A percentile compares a stretch with the other conserved stretches of the same genome.
These are phyloP conservation scores for Nesidiocoris tenuis DNA, from an alignment of 2,888 invertebrate species.

Conservation along the genomic window DNA sequence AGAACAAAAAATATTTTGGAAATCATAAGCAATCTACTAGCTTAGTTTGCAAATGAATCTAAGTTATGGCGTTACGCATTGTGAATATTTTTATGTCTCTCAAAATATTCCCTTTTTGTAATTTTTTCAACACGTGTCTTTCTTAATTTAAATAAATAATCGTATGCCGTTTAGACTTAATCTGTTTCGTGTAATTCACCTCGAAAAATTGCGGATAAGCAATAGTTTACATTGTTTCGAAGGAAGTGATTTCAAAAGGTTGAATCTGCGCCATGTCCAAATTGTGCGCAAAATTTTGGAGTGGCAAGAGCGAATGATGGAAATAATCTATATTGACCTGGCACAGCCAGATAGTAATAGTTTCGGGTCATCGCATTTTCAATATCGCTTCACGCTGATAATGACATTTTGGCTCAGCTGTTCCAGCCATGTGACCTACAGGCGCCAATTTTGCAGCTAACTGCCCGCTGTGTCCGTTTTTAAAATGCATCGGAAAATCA, in stretches of 20 bases:
- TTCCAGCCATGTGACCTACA: too few relatives aligned
- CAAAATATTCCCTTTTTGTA: slow-evolving; percentile 31
- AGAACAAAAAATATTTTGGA: slow-evolving; percentile 44
- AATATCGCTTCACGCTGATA: not conserved
- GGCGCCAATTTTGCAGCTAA: not conserved
- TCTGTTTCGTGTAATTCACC: slow-evolving; percentile 17
- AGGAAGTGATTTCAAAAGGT: not conserved
- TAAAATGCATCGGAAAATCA: too few relatives aligned
- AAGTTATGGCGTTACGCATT: slow-evolving; percentile 40
- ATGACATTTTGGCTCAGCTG: too few relatives aligned
- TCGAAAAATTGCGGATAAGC: slow-evolving; percentile 12
- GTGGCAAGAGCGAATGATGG: too few relatives aligned
- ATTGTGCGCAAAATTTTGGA: not conserved
- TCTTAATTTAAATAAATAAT: slow-evolving; percentile 28
- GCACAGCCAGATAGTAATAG: too few relatives aligned
- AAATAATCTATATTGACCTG: too few relatives aligned
- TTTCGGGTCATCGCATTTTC: not conserved
- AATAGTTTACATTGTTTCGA: slow-evolving; percentile 7
- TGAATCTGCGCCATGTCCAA: too few relatives aligned
- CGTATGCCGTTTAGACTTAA: slow-evolving; percentile 7
- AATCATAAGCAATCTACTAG: slow-evolving; percentile 42
- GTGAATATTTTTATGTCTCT: slow-evolving; percentile 46
- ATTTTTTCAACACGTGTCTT: slow-evolving; percentile 30
- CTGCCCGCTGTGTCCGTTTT: too few relatives aligned
- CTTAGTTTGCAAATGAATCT: slow-evolving; percentile 34